Evolutionary conservation across 2,888 invertebrate species (phyloP), one percentile per base, ranked within the genome.

Genomic region (Lapara coniferarum): DNA sequence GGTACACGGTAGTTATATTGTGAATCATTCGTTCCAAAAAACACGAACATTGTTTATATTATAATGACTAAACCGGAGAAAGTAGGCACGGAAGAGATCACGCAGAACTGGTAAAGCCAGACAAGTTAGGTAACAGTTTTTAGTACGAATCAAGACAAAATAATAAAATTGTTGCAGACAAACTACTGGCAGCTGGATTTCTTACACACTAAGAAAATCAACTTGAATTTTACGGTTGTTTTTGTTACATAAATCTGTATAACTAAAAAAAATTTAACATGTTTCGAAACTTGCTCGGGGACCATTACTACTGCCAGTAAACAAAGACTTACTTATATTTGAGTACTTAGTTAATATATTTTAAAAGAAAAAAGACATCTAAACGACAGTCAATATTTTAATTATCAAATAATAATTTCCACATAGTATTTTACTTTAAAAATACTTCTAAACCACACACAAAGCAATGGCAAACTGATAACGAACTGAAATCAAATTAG

Each of bases 121-220:
- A 63, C 13, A 19, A 10, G 49, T 49, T 63, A 63, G 49, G 19
- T 25, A 63, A 63, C 46, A 44, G 88, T 85, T 87, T 89, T 37
- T 59, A 16, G 59, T 46, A 59, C 59, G 46, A 59, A 59, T 63
- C 12, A 55, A 55, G 55, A 55, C 46, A 16, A 19, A 16, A 19
- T 19, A 49, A 63, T 25, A 12, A 49, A 16, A 59, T 44, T 46
- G 19, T 49, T 63, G 63, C 49, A 12, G 46, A 13, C 6, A 63
- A 19, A 46, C 49, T 12, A 19, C 55, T 19, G 19, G 8, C 53
- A n/a, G 53, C 4, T 19, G 19, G 10, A 10, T 52, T 7, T 52
- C 3, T 51, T 51, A 10, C 51, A 51, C 12, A 10, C 51, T 46
- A 46, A 13, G 13, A 4, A 51, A 51, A 51, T 13, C 10, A 51